phyloP scores from a whole-genome alignment of 1,140 invertebrate genomes.

The Aphelinus certus region DNA sequence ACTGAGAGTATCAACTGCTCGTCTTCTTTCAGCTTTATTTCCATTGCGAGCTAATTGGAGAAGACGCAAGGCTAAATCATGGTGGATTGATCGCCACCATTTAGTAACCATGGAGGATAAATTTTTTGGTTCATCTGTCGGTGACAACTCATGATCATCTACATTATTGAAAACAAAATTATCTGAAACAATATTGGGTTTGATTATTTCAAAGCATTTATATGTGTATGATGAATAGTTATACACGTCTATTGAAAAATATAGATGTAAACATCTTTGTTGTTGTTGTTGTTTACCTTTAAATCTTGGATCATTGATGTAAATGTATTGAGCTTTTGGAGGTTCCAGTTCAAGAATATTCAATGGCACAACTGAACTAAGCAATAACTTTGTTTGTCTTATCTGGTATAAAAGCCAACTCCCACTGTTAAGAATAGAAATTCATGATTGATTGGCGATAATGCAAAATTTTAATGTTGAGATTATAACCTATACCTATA shows the following conservation, averaged over 20 bases:
- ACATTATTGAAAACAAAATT: conserved; percentile 50
- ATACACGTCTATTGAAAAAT: conserved; percentile 5
- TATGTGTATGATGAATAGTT: no score
- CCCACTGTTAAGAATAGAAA: conserved; percentile 48
- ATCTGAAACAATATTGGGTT: conserved; percentile 44
- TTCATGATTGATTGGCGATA: conserved; percentile 4
- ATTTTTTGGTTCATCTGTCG: conserved; percentile 43
- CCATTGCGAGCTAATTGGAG: conserved; percentile 55
- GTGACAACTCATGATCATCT: not conserved
- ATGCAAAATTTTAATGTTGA: conserved; percentile 18
- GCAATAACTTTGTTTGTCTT: conserved; percentile 51
- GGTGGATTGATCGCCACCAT: conserved; percentile 58
- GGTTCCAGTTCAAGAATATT: conserved; percentile 58
- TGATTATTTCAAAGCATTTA: no score
- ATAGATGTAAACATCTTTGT: conserved; percentile 18
- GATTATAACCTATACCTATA: conserved; percentile 15
- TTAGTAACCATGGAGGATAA: conserved; percentile 49
- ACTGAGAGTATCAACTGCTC: conserved; percentile 55
- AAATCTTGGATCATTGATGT: conserved; percentile 61
- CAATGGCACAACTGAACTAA: conserved; percentile 52
- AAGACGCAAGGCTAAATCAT: conserved; percentile 51
- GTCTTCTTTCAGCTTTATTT: conserved; percentile 47
- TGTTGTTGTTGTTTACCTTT: conserved; percentile 49
- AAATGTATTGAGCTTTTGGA: conserved; percentile 60
- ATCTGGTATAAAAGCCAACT: conserved; percentile 60